Evolutionary conservation across 35 echinoderm and acorn worm genomes (phyloP).

Genomic region (Eucidaris tribuloides): DNA sequence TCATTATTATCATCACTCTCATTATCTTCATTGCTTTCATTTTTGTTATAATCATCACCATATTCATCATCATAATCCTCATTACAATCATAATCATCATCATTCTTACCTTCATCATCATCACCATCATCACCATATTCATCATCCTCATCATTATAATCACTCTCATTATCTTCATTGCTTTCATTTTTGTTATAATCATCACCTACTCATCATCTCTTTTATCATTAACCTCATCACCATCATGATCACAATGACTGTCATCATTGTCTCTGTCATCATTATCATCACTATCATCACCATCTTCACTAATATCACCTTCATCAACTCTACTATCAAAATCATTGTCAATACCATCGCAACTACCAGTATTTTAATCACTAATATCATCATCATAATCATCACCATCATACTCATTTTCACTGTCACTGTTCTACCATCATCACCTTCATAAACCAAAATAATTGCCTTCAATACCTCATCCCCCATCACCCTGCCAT

Average conservation of each 20-base stretch:
- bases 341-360: background rate
- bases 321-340: background rate
- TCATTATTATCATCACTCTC: too few relatives aligned
- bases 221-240: background rate
- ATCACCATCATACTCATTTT: background rate
- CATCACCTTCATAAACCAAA: background rate
- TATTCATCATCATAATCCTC: background rate
- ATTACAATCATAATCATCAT: background rate
- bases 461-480: background rate
- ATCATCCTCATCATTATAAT: background rate
- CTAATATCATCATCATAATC: background rate
- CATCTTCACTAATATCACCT: background rate
- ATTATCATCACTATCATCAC: too few relatives aligned
- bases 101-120: background rate
- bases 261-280: too few relatives aligned
- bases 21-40: too few relatives aligned
- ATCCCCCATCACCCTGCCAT: background rate
- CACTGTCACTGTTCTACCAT: background rate
- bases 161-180: background rate
- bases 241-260: background rate
- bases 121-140: background rate
- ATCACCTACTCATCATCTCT: background rate
- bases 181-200: background rate
- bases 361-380: background rate
- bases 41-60: too few relatives aligned